Percentiles rank a stretch among this genome's conserved stretches.
phyloP scores from a whole-genome alignment of 2,888 invertebrate genomes.

The Troides helena region DNA sequence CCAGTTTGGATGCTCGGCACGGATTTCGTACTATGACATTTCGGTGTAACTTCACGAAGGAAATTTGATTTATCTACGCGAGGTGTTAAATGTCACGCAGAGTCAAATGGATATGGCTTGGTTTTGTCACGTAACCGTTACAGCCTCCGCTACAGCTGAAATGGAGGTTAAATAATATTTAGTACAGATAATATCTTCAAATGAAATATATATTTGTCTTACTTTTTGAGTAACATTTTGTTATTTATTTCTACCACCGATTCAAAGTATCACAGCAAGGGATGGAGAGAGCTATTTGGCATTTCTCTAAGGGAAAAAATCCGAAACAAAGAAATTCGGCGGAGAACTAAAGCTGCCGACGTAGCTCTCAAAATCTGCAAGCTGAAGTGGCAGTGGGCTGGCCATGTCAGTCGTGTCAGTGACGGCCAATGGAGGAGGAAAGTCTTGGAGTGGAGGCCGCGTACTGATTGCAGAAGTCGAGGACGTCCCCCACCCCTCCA shows the following conservation, averaged over 20 bases:
- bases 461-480: no score
- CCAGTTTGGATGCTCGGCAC: conserved; percentile 22
- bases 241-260: not conserved
- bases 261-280: no score
- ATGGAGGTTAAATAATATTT: conserved; percentile 1
- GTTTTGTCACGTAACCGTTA: conserved; percentile 6
- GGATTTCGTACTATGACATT: conserved; percentile 23
- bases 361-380: no score
- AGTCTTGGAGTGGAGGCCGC: no score
- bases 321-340: no score
- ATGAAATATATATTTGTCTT: not conserved
- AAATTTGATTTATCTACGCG: conserved; percentile 25
- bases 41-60: conserved; percentile 22
- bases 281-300: no score
- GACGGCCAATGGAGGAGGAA: no score
- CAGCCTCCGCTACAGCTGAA: not conserved
- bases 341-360: no score
- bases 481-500: no score
- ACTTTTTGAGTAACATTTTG: not conserved
- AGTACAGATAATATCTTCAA: not conserved
- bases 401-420: no score
- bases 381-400: no score
- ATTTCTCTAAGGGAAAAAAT: no score
- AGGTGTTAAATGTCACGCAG: conserved; percentile 15
- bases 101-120: conserved; percentile 8